Evolutionary conservation across 30 jellyfish, hydroid and myxozoan genomes (phyloP), one percentile per base, ranked within the genome.

Genomic region (Rhopilema esculentum): DNA sequence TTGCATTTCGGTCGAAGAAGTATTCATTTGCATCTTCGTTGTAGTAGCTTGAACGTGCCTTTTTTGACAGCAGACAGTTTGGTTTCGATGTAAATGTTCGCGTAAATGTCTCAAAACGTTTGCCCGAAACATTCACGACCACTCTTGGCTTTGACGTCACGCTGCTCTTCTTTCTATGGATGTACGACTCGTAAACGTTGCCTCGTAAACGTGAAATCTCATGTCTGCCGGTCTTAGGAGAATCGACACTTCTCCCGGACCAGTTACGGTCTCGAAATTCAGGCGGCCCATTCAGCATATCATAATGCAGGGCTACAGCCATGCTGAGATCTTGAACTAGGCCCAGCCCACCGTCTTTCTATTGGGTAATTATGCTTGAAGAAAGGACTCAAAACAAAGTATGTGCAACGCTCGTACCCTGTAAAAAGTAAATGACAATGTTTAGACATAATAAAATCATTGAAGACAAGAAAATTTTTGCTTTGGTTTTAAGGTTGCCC

Each of bases 91-190:
- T 69, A 32, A 92, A 77, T 1, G 98, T 92, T 27, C 95, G 70
- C 78, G 80, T 89, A 83, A 76, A 92, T 20, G 97, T 92, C 67
- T 92, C 98, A 67, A 69, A 92, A 31, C 75, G 52, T 78, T 83
- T 82, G 20, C 98, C 98, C 28, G 98, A 87, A 6, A 92, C 93
- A 66, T 88, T 92, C 8, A 92, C 77, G 29, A 66, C 80, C 23
- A 92, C 92, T 48, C 93, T 72, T 23, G 89, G 96, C 72, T 71
- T 83, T 27, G 72, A 32, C 21, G 85, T 75, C 53, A 68, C n/a
- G 73, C 88, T 86, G 75, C 32, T 53, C 32, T 86, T 84, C 73
- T 69, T 40, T 69, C 29, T 68, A 23, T 24, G 29, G 22, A 86
- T 84, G 27, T 23, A 73, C 28, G 74, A 69, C 75, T 70, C 87